Conservation (phyloP, 2,797 vertebrate species). For the Sebastes minor region DNA sequence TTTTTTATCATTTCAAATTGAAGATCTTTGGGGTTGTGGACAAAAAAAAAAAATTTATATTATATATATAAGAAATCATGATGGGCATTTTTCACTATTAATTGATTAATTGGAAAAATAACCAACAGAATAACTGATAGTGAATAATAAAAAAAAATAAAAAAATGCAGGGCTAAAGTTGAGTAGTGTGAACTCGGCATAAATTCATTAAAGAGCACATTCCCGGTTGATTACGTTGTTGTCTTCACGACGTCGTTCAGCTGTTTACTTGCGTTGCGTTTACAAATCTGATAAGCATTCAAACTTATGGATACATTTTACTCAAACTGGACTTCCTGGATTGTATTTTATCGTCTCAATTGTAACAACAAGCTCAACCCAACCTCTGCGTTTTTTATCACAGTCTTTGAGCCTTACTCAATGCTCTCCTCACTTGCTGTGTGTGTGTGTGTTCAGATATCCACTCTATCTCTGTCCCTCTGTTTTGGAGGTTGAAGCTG, state of each 20-base stretch:
- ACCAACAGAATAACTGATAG: not conserved
- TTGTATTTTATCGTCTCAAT: not conserved
- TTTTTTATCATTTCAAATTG: too few species aligned
- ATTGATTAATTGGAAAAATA: not conserved
- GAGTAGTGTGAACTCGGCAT: too few species aligned
- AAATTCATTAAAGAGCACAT: too few species aligned
- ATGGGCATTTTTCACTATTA: not conserved
- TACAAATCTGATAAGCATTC: not conserved
- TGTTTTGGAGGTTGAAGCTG: conserved; percentile 16
- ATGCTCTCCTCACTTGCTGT: not conserved
- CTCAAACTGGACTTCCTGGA: not conserved
- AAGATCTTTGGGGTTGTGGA: too few species aligned
- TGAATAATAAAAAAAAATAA: too few species aligned
- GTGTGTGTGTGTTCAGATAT: conserved; percentile 16
- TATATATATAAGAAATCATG: not conserved
- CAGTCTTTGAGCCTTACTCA: not conserved
- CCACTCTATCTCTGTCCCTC: conserved; percentile 23
- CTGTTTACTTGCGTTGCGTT: not conserved
- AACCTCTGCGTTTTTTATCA: not conserved
- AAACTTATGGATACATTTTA: not conserved
- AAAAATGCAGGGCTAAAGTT: too few species aligned
- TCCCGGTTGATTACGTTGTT: too few species aligned
- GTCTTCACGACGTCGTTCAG: not conserved
- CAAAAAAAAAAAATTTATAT: too few species aligned
- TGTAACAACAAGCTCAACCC: not conserved